phyloP scores from a whole-genome alignment of 2,888 invertebrate species.

The Rotaria macrura region DNA sequence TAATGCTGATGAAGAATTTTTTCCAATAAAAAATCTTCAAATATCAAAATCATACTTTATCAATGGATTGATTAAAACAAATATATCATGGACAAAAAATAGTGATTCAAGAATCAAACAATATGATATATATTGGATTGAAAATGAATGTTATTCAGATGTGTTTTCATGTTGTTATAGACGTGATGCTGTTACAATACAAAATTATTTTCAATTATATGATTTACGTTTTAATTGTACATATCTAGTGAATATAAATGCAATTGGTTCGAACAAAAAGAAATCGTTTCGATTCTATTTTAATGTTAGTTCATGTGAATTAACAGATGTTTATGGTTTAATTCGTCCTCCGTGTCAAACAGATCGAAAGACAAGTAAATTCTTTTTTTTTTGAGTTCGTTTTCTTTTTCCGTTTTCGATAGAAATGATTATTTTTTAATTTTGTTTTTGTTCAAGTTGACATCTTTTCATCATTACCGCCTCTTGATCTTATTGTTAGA shows the following conservation, averaged over 20 bases:
- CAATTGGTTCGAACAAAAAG: conserved; percentile 35
- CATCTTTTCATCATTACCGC: not conserved
- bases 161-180: not conserved
- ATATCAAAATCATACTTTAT: conserved; percentile 37
- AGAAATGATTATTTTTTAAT: no score
- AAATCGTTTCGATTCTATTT: not conserved
- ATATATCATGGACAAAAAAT: conserved; percentile 36
- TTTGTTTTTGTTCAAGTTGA: no score
- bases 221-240: conserved; percentile 41
- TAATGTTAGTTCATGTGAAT: not conserved
- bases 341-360: not conserved
- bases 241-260: conserved; percentile 39
- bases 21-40: conserved; percentile 31
- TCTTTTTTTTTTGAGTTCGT: not conserved
- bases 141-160: conserved; percentile 37
- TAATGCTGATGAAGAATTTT: not conserved
- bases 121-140: conserved; percentile 39
- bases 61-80: conserved; percentile 38
- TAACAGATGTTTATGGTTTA: not conserved
- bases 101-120: conserved; percentile 35
- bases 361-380: not conserved
- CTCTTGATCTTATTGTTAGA: not conserved
- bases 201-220: conserved; percentile 38
- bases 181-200: conserved; percentile 15
- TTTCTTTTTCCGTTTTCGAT: no score